phyloP scores from a whole-genome alignment of 2,888 invertebrate species.

The Caenorhabditis wallacei region DNA sequence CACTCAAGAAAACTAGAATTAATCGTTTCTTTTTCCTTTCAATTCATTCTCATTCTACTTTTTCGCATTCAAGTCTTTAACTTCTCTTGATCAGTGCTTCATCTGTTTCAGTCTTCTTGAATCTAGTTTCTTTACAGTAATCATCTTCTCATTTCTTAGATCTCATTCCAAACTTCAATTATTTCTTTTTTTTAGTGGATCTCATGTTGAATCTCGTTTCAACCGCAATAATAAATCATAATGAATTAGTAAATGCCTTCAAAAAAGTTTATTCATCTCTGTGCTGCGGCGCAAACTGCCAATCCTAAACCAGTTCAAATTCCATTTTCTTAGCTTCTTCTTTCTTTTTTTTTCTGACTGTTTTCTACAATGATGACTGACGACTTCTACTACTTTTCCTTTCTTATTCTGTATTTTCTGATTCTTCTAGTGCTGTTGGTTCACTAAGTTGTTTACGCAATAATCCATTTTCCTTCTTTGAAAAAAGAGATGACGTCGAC shows the following conservation, averaged over 20 bases:
- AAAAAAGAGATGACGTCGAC: constrained; percentile 34
- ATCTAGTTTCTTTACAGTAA: too few species aligned
- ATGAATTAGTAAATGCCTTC: not conserved
- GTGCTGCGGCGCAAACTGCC: not conserved
- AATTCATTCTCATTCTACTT: not conserved
- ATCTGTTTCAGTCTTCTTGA: too few species aligned
- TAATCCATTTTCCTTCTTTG: constrained; percentile 19
- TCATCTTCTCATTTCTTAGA: not conserved
- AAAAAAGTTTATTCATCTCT: constrained; percentile 10
- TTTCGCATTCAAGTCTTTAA: not conserved
- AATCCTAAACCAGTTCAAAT: constrained; percentile 40
- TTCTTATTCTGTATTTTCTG: constrained; percentile 32
- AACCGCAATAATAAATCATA: not conserved
- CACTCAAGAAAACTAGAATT: not conserved
- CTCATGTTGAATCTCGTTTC: not conserved
- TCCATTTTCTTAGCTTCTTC: constrained; percentile 26
- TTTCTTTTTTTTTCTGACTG: constrained; percentile 19
- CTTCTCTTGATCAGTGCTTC: too few species aligned
- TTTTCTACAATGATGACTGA: constrained; percentile 11
- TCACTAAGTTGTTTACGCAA: constrained; percentile 53
- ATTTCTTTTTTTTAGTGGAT: not conserved
- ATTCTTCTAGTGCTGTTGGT: constrained; percentile 40
- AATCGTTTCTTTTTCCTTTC: not conserved
- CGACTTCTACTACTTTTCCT: constrained; percentile 5
- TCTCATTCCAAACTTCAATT: not conserved